phyloP scores from a whole-genome alignment of 2,113 vertebrate genomes.

The Misgurnus mizolepis region DNA sequence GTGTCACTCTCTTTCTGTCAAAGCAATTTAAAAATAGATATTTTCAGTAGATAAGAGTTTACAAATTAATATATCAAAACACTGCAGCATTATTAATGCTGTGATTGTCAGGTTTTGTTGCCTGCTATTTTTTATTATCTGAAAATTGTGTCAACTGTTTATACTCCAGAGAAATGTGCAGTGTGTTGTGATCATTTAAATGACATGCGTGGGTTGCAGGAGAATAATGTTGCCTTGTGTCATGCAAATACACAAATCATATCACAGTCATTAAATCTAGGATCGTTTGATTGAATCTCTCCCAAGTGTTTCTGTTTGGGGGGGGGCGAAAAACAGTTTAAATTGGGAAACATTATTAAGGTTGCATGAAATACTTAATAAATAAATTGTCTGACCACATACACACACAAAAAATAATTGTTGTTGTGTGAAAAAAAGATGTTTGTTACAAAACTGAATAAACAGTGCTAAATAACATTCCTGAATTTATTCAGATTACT shows the following conservation, averaged over 20 bases:
- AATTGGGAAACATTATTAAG: not conserved
- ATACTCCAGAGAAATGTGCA: not conserved
- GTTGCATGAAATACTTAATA: not conserved
- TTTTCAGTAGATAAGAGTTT: constrained; percentile 33
- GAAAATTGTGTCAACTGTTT: not conserved
- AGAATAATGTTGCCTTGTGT: not conserved
- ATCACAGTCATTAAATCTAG: not conserved
- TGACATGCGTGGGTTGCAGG: not conserved
- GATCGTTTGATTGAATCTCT: constrained; percentile 7
- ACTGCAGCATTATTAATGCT: constrained; percentile 15
- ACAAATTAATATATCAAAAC: not conserved
- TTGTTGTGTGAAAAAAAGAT: too few relatives aligned
- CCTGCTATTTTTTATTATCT: too few relatives aligned
- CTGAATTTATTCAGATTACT: too few relatives aligned
- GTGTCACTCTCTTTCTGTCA: constrained; percentile 33
- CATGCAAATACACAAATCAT: constrained; percentile 22
- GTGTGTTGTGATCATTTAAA: constrained; percentile 6
- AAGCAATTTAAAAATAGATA: constrained; percentile 11
- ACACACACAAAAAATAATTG: too few relatives aligned
- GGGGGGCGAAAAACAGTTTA: too few relatives aligned
- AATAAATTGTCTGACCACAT: too few relatives aligned
- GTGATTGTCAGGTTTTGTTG: constrained; percentile 5
- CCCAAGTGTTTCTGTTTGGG: too few relatives aligned
- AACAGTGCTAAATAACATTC: too few relatives aligned
- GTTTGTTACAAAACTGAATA: too few relatives aligned